Evolutionary conservation across 1,140 invertebrate species (phyloP), one percentile per base, ranked within the genome.

Genomic region (Eurosta solidaginis): DNA sequence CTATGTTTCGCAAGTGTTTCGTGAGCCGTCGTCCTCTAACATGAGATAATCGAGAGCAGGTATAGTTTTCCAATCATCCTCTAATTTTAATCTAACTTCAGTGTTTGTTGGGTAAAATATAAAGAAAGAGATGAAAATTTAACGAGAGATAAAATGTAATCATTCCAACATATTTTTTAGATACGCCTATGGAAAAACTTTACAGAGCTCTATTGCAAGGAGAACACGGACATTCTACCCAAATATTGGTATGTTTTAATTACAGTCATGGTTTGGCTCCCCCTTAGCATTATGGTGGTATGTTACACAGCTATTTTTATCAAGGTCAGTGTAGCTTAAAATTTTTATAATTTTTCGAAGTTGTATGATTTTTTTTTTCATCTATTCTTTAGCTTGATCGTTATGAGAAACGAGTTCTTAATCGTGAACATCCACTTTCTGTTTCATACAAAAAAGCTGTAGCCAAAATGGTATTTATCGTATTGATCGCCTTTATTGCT

Each of bases 181-280:
- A 91, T 92, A 83, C 89, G 94, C 1, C 88, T 91, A 80, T 94
- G 93, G 93, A 86, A 89, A 36, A 90, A 94, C 85, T 92, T 92
- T 81, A 82, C 91, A 0, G 92, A 94, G 87, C 91, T 87, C 10
- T 94, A 90, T 81, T 94, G 93, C 81, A 90, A 88, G 4, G 93
- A 95, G 88, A 90, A 94, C 73, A 82, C 88, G 0, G 81, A 89
- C 6, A 83, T 93, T 0, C 84, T 92, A 12, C 90, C 90, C 17
- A 90, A 92, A 25, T 95, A 94, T 81, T 95, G 93, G 93, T 91
- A 94, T 80, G 91, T 94, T 20, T 89, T 94, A 0, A 89, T 93
- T 9, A 89, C 91, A 2, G 87, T 93, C 4, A 83, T 94, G 20
- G 93, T 94, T 0, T 94, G 93, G 92, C 82, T 93, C 22, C 93